Percentiles rank a stretch among this genome's conserved stretches.
phyloP scores from a whole-genome alignment of 2,797 vertebrate species.

The Merluccius polli region DNA sequence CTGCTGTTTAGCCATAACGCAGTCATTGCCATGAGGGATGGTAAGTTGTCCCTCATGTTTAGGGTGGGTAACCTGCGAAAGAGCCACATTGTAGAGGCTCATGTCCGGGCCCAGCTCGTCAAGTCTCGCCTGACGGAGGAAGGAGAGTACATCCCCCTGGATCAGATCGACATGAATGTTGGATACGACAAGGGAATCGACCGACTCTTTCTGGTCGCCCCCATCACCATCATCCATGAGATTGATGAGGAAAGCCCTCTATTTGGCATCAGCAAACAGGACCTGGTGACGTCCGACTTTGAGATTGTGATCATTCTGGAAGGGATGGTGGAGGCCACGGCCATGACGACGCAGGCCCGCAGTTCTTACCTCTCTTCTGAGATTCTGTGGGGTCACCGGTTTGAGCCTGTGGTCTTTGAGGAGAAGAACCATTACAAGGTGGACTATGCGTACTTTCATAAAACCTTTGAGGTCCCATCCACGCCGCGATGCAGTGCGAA shows the following conservation, averaged over 20 bases:
- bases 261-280: constrained; percentile 90
- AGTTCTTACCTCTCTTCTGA: constrained; percentile 91
- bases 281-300: constrained; percentile 86
- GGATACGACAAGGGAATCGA: constrained; percentile 94
- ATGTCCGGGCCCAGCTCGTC: constrained; percentile 90
- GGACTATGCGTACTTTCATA: constrained; percentile 93
- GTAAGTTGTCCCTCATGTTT: constrained; percentile 94
- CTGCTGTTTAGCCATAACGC: constrained; percentile 91
- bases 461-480: constrained; percentile 91
- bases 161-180: constrained; percentile 94
- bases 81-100: constrained; percentile 96
- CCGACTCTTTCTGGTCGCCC: constrained; percentile 92
- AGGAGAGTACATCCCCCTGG: constrained; percentile 92
- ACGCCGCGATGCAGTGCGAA: constrained; percentile 92
- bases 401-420: constrained; percentile 90
- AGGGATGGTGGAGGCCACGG: constrained; percentile 94
- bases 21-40: constrained; percentile 85
- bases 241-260: constrained; percentile 93
- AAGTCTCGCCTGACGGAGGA: constrained; percentile 91
- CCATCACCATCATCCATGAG: constrained; percentile 90
- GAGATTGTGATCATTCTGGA: constrained; percentile 96
- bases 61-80: constrained; percentile 91
- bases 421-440: constrained; percentile 93
- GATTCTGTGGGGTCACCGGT: constrained; percentile 95
- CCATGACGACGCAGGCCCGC: constrained; percentile 95